These are phyloP conservation scores for Carcina quercana DNA, from an alignment of 2,888 invertebrate genomes.

Conservation along the genomic window DNA sequence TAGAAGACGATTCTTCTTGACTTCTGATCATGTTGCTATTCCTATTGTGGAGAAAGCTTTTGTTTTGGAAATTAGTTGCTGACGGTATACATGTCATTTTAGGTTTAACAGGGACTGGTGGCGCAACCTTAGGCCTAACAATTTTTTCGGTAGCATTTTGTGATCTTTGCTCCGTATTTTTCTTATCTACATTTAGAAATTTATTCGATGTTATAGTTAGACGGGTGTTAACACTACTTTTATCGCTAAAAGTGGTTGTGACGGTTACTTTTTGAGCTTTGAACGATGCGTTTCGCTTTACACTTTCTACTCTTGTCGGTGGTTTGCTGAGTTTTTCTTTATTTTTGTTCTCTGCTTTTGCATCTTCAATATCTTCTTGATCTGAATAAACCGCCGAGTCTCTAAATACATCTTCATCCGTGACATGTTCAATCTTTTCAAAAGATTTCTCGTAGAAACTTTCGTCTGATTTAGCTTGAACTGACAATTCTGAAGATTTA, in stretches of 20 bases:
- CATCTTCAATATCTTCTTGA: slow-evolving; percentile 71
- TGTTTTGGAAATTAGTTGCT: slow-evolving; percentile 26
- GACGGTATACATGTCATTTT: slow-evolving; percentile 45
- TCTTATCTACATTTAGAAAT: slow-evolving; percentile 22
- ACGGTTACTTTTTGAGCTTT: slow-evolving; percentile 39
- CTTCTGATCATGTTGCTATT: slow-evolving; percentile 24
- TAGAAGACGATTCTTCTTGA: slow-evolving; percentile 38
- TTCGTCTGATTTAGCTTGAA: slow-evolving; percentile 66
- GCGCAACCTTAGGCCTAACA: slow-evolving; percentile 72
- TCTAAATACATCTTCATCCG: slow-evolving; percentile 80
- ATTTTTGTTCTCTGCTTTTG: slow-evolving; percentile 25
- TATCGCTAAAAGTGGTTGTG: slow-evolving; percentile 34
- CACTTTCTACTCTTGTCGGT: slow-evolving; percentile 40
- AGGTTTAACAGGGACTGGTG: slow-evolving; percentile 79
- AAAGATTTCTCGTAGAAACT: slow-evolving; percentile 86
- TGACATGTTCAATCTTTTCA: slow-evolving; percentile 82
- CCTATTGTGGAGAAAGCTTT: slow-evolving; percentile 22
- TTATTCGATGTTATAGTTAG: slow-evolving; percentile 31
- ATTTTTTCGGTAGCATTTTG: no score
- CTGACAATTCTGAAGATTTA: slow-evolving; percentile 20
- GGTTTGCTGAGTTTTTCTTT: slow-evolving; percentile 34
- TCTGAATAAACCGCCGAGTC: slow-evolving; percentile 91
- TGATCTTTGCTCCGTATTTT: no score
- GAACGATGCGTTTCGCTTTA: slow-evolving; percentile 43
- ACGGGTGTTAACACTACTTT: slow-evolving; percentile 30